A percentile compares a stretch with the other conserved stretches of the same genome.
These are phyloP conservation scores for Oxytorus armatus DNA, from an alignment of 2,888 invertebrate species.

Conservation along the genomic window DNA sequence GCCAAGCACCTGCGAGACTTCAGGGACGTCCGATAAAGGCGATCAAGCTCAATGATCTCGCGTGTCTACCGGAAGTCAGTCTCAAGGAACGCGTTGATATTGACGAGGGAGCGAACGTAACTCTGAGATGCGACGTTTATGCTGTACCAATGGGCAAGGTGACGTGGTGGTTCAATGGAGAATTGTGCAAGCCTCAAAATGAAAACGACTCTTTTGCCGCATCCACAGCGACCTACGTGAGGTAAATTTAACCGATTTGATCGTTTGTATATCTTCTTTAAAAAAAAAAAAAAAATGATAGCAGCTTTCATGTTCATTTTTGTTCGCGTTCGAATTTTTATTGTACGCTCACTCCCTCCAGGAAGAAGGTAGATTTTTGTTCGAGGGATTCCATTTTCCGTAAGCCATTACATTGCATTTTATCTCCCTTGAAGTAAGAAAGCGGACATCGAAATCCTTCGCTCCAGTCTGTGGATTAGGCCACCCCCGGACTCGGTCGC, in stretches of 20 bases:
- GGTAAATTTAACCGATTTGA: constrained; percentile 68
- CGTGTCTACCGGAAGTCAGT: constrained; percentile 92
- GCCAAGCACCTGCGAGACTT: constrained; percentile 89
- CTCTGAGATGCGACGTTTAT: constrained; percentile 91
- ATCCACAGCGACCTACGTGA: constrained; percentile 68
- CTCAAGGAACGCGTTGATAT: constrained; percentile 91
- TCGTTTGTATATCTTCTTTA: background rate
- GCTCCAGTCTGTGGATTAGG: constrained; percentile 57
- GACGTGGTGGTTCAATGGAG: constrained; percentile 93
- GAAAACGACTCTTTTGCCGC: constrained; percentile 84
- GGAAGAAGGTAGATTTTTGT: constrained; percentile 2
- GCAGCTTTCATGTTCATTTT: constrained; percentile 5
- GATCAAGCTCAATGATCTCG: constrained; percentile 89
- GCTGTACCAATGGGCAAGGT: constrained; percentile 93
- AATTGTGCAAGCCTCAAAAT: constrained; percentile 89
- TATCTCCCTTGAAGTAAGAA: constrained; percentile 50
- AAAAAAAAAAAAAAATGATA: background rate
- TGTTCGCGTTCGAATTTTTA: constrained; percentile 14
- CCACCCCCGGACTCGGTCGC: constrained; percentile 4
- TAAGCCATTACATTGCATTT: constrained; percentile 54
- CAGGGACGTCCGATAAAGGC: constrained; percentile 89
- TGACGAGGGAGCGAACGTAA: constrained; percentile 92
- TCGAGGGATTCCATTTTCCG: constrained; percentile 48
- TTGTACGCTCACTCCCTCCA: background rate
- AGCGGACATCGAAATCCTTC: constrained; percentile 53